phyloP scores from a whole-genome alignment of 2,113 vertebrate genomes.

The Mustela nigripes region DNA sequence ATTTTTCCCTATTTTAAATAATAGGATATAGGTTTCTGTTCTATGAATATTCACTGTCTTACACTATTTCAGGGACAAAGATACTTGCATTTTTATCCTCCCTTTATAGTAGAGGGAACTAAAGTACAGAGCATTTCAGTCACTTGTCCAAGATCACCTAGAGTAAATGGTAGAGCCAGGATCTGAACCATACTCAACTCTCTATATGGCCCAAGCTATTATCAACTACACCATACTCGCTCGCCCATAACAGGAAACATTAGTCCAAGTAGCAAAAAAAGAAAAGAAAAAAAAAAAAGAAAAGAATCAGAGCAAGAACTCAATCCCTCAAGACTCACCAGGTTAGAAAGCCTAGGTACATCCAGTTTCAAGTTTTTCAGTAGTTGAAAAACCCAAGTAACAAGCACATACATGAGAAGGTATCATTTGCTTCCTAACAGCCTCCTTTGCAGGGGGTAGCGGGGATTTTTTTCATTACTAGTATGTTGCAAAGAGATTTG shows the following conservation, averaged over 20 bases:
- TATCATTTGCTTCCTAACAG: background rate
- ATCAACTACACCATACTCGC: rapidly evolving
- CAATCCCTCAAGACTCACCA: background rate
- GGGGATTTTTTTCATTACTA: background rate
- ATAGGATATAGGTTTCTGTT: background rate
- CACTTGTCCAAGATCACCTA: background rate
- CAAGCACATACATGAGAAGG: background rate
- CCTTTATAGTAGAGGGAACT: background rate
- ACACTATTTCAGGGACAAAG: background rate
- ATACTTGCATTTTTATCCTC: background rate
- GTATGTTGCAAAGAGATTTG: background rate
- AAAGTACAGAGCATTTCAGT: background rate
- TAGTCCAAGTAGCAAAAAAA: background rate
- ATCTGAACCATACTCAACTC: background rate
- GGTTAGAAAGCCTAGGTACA: background rate
- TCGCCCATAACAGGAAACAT: background rate
- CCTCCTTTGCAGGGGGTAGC: background rate
- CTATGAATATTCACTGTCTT: background rate
- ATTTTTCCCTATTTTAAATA: background rate
- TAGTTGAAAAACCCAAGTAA: background rate
- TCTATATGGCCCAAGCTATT: rapidly evolving
- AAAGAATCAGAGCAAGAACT: no score
- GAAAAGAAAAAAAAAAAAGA: no score
- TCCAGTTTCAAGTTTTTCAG: background rate
- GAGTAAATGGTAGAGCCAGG: background rate